A percentile compares a stretch with the other conserved stretches of the same genome.
Conservation (phyloP, 2,888 invertebrate species). For the Phyto melanocephala region DNA sequence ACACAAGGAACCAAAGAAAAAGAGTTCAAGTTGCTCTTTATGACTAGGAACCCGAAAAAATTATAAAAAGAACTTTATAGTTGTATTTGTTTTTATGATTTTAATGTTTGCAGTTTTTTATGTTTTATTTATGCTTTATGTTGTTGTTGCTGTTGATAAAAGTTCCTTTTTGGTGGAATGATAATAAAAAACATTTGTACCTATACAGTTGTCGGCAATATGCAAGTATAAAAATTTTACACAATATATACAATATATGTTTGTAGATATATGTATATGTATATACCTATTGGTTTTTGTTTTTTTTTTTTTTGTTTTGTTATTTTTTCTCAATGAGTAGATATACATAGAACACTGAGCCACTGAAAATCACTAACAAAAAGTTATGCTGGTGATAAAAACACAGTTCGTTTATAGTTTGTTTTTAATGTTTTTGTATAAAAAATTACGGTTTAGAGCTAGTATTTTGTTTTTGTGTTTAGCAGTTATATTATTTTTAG, state of each 20-base stretch:
- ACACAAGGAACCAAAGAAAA: background rate
- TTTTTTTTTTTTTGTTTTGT: background rate
- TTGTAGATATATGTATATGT: too few species aligned
- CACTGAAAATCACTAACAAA: background rate
- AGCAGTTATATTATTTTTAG: background rate
- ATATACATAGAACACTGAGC: background rate
- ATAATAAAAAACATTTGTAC: background rate
- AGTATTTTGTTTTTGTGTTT: background rate
- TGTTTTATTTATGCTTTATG: background rate
- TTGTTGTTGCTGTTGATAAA: background rate
- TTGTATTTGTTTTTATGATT: background rate
- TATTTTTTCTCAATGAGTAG: slow-evolving; percentile 14
- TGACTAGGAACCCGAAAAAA: slow-evolving; percentile 4
- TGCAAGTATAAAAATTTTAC: background rate
- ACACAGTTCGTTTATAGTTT: background rate
- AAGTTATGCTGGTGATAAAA: background rate
- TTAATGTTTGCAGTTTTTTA: slow-evolving; percentile 2
- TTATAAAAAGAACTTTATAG: background rate
- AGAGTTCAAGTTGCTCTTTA: background rate
- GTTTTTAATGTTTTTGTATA: background rate
- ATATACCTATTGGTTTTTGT: background rate
- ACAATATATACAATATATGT: too few species aligned
- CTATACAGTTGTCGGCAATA: slow-evolving; percentile 15
- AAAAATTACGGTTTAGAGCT: background rate
- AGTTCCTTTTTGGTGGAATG: background rate